Percentiles rank a stretch among this genome's conserved stretches.
Conservation (phyloP, 2,113 vertebrate genomes). For the Corapipo altera region DNA sequence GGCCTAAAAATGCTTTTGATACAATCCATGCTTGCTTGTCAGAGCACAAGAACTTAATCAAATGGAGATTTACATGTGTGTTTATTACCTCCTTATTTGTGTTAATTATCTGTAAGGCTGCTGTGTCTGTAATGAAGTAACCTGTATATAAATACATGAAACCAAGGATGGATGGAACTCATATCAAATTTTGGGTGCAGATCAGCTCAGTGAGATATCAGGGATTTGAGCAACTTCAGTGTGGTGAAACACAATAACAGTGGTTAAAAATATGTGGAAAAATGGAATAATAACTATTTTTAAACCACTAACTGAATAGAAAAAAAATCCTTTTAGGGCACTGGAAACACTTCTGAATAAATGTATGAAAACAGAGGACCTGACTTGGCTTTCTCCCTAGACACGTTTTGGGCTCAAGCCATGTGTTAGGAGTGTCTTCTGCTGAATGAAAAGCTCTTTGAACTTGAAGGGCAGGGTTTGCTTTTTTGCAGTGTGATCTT, state of each 20-base stretch:
- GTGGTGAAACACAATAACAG: background rate
- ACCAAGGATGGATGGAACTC: background rate
- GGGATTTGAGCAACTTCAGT: background rate
- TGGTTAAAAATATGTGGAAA: background rate
- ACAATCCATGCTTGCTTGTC: background rate
- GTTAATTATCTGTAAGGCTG: background rate
- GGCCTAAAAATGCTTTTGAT: background rate
- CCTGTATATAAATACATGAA: background rate
- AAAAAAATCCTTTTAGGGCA: background rate
- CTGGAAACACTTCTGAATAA: background rate
- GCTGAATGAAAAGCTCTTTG: constrained; percentile 9
- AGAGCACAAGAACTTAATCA: background rate
- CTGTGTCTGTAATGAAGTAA: background rate
- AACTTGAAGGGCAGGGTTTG: background rate
- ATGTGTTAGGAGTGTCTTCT: background rate
- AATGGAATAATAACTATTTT: background rate
- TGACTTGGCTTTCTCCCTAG: background rate
- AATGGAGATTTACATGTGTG: background rate
- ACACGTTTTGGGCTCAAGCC: background rate
- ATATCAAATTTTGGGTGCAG: background rate
- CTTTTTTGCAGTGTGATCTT: background rate
- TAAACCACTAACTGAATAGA: background rate
- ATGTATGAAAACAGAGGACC: background rate
- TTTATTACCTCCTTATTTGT: background rate
- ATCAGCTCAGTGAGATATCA: background rate